Conservation (phyloP, 2,888 invertebrate species). For the Hirtodrosophila histrioides region DNA sequence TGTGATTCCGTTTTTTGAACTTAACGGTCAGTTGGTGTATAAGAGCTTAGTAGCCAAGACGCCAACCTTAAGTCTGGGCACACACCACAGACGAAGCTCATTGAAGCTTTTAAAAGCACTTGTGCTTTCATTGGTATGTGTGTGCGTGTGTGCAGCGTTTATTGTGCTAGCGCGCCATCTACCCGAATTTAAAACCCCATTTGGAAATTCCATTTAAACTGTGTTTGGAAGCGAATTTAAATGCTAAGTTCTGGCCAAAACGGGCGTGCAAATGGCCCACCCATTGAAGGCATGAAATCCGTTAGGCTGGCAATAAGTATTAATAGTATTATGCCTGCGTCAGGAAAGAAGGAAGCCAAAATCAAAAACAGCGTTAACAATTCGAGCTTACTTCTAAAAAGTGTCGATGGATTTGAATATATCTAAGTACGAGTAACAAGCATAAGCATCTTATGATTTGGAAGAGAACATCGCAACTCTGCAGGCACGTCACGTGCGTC, state of each 20-base stretch:
- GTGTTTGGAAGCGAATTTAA: background rate
- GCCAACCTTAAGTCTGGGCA: constrained; percentile 12
- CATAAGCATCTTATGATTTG: constrained; percentile 3
- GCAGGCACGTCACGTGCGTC: constrained; percentile 65
- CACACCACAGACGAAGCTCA: background rate
- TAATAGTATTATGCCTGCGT: background rate
- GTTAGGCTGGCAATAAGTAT: constrained; percentile 1
- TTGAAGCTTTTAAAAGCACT: constrained; percentile 2
- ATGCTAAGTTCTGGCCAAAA: background rate
- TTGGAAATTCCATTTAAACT: background rate
- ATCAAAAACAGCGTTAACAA: background rate
- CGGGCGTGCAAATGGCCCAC: background rate
- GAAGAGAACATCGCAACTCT: constrained; percentile 23
- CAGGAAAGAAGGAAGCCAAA: background rate
- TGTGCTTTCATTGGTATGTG: too few species aligned
- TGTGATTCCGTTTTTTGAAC: too few species aligned
- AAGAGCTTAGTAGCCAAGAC: too few species aligned
- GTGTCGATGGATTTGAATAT: background rate
- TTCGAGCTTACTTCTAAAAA: too few species aligned
- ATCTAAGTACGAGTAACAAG: background rate
- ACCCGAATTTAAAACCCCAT: background rate
- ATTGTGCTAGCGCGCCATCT: background rate
- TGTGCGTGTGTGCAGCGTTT: too few species aligned
- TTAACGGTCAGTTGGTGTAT: background rate
- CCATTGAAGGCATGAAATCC: background rate